Base-by-base conservation (phyloP, 1,140 invertebrate species). In the Eciton burchellii region DNA sequence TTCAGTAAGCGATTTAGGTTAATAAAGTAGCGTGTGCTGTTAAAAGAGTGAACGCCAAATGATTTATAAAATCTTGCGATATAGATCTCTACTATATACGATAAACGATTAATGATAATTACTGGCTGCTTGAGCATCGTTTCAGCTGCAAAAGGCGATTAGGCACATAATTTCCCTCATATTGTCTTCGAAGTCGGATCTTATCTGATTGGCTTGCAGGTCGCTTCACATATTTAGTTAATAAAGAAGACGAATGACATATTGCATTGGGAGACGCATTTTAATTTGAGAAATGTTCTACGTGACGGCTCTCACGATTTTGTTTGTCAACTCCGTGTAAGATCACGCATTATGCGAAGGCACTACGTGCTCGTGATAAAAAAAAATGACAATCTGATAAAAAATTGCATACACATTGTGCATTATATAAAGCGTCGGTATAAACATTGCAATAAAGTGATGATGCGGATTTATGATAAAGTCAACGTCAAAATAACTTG, bases 281-380 rank as follows among this genome's bases (percentile, higher is more conserved):
- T 86, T 70, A 76, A 86, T 86, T 82, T 59, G 35, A 57, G 8
- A 41, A 45, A 59, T 45, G 24, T 1, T 21, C 29, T 86, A 86
- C 84, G 84, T 86, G 83, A 85, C 35, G 63, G 77, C 57, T 43
- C 70, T 82, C 76, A 82, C 56, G 84, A n/a, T 47, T 74, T 81
- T n/a, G 74, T 45, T 49, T 29, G 49, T 56, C 68, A 57, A 54
- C n/a, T 79, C 63, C 16, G 12, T 19, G 21, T 35, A 43, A 74
- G 59, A 84, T 84, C 19, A 49, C 35, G 14, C 21, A 3, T 24
- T 72, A 45, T 60, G 26, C 59, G 43, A 56, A 68, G n/a, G 21
- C 62, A 41, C 26, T 83, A 77, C 29, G 29, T 65, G 56, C n/a
- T 43, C 49, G 41, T 60, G 81, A 65, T 70, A 35, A n/a, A 45